A percentile compares a stretch with the other conserved stretches of the same genome.
phyloP scores from a whole-genome alignment of 2,888 invertebrate genomes.

The Microchrysa polita region DNA sequence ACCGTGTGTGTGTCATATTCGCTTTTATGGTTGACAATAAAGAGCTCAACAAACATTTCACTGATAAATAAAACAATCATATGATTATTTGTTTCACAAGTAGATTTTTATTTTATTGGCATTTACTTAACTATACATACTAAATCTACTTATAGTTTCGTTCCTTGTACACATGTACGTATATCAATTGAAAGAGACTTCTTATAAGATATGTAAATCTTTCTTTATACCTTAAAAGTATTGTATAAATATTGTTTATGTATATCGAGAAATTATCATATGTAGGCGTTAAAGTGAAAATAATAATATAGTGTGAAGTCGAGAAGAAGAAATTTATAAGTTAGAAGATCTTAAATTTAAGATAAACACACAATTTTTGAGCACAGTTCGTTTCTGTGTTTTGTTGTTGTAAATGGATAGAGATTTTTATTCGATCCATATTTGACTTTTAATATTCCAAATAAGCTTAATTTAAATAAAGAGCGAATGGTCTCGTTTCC shows the following conservation, averaged over 20 bases:
- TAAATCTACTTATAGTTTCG: not conserved
- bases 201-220: no score
- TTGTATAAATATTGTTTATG: not conserved
- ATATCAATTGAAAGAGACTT: not conserved
- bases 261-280: not conserved
- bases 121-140: slow-evolving; percentile 19
- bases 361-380: no score
- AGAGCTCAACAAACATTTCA: no score
- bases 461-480: no score
- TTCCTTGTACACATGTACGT: not conserved
- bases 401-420: no score
- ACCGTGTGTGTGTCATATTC: no score
- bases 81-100: slow-evolving; percentile 1
- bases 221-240: slow-evolving; percentile 7
- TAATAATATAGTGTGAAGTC: not conserved
- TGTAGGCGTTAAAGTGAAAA: not conserved
- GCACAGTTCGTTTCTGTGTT: no score
- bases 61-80: slow-evolving; percentile 6
- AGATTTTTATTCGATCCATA: no score
- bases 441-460: no score
- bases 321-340: not conserved
- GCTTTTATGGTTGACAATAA: no score
- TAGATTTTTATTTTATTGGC: slow-evolving; percentile 25
- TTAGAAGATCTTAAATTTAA: no score
- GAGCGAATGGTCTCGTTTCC: not conserved